Percentiles rank a stretch among this genome's conserved stretches.
These are phyloP conservation scores for Drosophila saltans DNA, from an alignment of 1,140 invertebrate genomes.

Conservation along the genomic window DNA sequence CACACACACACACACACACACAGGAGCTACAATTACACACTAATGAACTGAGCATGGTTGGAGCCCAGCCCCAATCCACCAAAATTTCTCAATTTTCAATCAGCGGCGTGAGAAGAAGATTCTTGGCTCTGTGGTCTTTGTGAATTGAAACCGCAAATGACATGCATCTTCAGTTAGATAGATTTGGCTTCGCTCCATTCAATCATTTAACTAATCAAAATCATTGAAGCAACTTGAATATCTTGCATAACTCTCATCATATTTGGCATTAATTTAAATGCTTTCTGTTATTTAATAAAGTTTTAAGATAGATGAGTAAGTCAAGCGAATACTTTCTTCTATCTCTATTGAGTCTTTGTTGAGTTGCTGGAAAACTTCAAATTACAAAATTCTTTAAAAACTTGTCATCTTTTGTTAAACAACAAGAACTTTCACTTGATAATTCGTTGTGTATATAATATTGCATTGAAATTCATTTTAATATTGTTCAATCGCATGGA, in stretches of 20 bases:
- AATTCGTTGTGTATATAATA: conserved; percentile 4
- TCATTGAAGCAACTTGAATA: too few species aligned
- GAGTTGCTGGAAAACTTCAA: too few species aligned
- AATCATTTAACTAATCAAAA: too few species aligned
- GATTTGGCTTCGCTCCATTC: not conserved
- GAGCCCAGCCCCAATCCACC: not conserved
- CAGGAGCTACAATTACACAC: conserved; percentile 51
- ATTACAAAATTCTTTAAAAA: too few species aligned
- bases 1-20: conserved; percentile 11
- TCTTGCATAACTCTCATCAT: too few species aligned
- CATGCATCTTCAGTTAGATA: conserved; percentile 14
- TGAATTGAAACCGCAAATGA: conserved; percentile 29
- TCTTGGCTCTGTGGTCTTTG: conserved; percentile 34
- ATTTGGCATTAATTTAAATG: too few species aligned
- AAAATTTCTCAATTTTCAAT: conserved; percentile 22
- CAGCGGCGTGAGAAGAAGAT: conserved; percentile 20
- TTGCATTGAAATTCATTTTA: conserved; percentile 24
- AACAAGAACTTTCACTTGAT: conserved; percentile 11
- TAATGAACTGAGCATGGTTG: conserved; percentile 53
- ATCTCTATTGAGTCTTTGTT: too few species aligned
- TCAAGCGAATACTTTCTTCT: too few species aligned
- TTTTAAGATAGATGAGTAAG: too few species aligned
- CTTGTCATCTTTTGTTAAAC: not conserved
- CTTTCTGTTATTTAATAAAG: too few species aligned
- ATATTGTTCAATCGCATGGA: conserved; percentile 49